Evolutionary conservation across 1,140 invertebrate species (phyloP).

Genomic region (Ceratosolen solmsi): DNA sequence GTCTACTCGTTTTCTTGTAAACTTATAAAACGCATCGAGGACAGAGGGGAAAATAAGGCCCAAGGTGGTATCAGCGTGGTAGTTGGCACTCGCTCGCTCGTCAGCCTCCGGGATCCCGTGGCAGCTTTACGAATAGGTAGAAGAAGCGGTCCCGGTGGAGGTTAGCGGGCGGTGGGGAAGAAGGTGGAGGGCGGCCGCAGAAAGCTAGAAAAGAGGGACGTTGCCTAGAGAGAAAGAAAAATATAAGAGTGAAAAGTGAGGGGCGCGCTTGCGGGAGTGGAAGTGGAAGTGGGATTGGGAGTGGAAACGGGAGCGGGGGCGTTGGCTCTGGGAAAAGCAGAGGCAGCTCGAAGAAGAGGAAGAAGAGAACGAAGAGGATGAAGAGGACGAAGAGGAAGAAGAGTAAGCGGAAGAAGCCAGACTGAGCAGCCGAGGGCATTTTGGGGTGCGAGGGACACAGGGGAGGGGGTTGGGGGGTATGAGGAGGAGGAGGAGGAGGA

Average conservation of each 20-base stretch:
- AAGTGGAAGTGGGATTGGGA: too few species aligned
- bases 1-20: too few species aligned
- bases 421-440: too few species aligned
- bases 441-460: too few species aligned
- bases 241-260: slow-evolving; percentile 14
- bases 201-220: slow-evolving; percentile 43
- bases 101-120: background rate
- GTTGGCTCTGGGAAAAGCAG: slow-evolving; percentile 16
- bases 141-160: background rate
- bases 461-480: background rate
- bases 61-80: too few species aligned
- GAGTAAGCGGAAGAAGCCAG: too few species aligned
- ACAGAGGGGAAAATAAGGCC: too few species aligned
- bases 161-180: slow-evolving; percentile 3
- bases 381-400: slow-evolving; percentile 33
- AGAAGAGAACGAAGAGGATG: slow-evolving; percentile 13
- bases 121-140: background rate
- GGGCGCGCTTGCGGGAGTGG: slow-evolving; percentile 44
- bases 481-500: slow-evolving; percentile 53
- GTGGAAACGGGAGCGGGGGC: background rate
- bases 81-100: background rate
- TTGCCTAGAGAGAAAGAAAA: slow-evolving; percentile 43
- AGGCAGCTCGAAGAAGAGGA: slow-evolving; percentile 41
- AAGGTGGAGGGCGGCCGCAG: background rate
- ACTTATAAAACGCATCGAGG: too few species aligned